These are phyloP conservation scores for Alosa sapidissima DNA, from an alignment of 2,797 vertebrate genomes.

Conservation along the genomic window DNA sequence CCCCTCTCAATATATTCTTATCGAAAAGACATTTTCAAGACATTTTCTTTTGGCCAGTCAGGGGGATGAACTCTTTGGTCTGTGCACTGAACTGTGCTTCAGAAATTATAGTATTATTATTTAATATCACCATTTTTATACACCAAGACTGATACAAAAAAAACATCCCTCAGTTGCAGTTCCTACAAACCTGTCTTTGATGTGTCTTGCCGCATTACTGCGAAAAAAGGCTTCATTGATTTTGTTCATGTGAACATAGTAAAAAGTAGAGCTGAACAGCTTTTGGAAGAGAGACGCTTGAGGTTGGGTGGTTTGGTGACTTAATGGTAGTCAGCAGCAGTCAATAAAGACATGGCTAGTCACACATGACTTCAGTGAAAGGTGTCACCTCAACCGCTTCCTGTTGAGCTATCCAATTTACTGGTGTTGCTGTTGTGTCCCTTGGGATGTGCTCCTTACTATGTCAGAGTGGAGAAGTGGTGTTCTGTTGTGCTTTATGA, in stretches of 20 bases:
- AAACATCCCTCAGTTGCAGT: neutral
- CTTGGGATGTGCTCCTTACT: neutral
- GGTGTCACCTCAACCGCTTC: neutral
- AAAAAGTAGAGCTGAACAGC: neutral
- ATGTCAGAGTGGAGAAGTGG: neutral
- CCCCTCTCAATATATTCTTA: no score
- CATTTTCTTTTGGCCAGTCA: no score
- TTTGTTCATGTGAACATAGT: neutral
- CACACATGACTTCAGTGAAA: neutral
- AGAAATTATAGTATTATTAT: neutral
- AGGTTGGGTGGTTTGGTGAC: neutral
- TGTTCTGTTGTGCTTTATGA: neutral
- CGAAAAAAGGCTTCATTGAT: neutral
- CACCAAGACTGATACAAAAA: neutral
- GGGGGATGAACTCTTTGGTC: no score
- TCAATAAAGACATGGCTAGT: neutral
- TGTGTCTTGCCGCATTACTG: no score
- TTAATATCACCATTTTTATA: neutral
- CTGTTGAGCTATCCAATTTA: neutral
- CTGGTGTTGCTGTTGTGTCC: neutral
- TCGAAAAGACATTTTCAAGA: no score
- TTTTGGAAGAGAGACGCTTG: neutral
- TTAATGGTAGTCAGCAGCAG: neutral
- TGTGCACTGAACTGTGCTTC: no score
- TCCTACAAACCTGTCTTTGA: neutral